Conservation (phyloP, 2,113 vertebrate genomes). For the Leucopternis melanops region DNA sequence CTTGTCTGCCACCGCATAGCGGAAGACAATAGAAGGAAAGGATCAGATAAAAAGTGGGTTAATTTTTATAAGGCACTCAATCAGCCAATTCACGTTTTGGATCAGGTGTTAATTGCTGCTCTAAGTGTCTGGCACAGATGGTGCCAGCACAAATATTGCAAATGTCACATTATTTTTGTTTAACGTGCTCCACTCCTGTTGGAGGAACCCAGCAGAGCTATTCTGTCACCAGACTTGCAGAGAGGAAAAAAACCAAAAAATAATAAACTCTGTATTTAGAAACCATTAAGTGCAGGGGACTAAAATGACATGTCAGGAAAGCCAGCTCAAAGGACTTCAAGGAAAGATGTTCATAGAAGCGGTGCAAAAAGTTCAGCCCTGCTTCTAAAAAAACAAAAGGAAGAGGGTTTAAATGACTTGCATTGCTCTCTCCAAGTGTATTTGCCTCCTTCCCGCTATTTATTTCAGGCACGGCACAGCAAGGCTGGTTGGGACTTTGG, state of each 20-base stretch:
- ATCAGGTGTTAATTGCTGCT: slow-evolving; percentile 25
- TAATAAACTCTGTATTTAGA: neutral
- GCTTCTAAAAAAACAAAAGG: neutral
- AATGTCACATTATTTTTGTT: neutral
- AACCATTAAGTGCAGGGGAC: neutral
- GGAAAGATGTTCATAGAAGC: neutral
- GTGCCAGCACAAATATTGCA: slow-evolving; percentile 4
- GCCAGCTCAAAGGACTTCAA: neutral
- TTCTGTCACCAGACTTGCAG: neutral
- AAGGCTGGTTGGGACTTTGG: neutral
- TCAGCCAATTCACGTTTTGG: neutral
- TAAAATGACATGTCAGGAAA: neutral
- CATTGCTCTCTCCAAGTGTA: neutral
- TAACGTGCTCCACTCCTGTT: neutral
- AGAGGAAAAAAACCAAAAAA: neutral
- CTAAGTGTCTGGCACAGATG: neutral
- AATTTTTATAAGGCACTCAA: neutral
- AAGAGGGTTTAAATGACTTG: neutral
- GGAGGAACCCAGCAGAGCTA: slow-evolving; percentile 9
- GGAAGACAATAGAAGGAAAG: neutral
- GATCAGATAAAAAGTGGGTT: neutral
- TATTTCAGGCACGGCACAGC: neutral
- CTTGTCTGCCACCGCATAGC: neutral
- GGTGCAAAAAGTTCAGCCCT: neutral
- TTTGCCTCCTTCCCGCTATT: neutral